A percentile compares a stretch with the other conserved stretches of the same genome.
phyloP scores from a whole-genome alignment of 2,888 invertebrate genomes.

The Polia nebulosa region DNA sequence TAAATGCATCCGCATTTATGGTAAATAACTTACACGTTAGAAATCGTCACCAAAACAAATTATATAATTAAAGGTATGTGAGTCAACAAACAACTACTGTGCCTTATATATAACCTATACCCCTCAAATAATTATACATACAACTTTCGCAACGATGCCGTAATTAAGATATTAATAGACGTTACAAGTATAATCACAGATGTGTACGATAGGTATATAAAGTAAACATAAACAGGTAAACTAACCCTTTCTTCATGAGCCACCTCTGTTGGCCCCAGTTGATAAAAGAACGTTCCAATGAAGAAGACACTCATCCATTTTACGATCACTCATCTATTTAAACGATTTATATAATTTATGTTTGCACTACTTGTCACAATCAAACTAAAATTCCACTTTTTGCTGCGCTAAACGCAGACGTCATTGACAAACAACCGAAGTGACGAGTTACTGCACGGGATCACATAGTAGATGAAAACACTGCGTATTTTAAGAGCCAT shows the following conservation, averaged over 20 bases:
- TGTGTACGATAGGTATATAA: constrained; percentile 68
- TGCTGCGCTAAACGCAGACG: constrained; percentile 91
- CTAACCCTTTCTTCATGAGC: constrained; percentile 91
- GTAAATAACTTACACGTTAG: constrained; percentile 58
- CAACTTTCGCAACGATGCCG: constrained; percentile 70
- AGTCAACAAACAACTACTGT: constrained; percentile 77
- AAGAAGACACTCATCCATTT: constrained; percentile 89
- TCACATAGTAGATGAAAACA: constrained; percentile 89
- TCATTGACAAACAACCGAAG: constrained; percentile 91
- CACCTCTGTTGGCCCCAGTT: constrained; percentile 88
- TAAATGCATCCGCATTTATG: constrained; percentile 72
- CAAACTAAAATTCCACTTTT: constrained; percentile 90
- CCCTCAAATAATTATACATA: constrained; percentile 66
- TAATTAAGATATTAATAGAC: constrained; percentile 74
- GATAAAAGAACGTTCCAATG: constrained; percentile 86
- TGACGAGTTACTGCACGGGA: constrained; percentile 89
- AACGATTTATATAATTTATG: constrained; percentile 86
- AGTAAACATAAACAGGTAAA: constrained; percentile 88
- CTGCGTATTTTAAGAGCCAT: constrained; percentile 85
- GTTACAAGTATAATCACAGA: constrained; percentile 68
- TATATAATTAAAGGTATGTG: constrained; percentile 62
- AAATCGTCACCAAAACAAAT: constrained; percentile 53
- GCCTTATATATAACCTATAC: constrained; percentile 84
- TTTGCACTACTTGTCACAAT: constrained; percentile 90
- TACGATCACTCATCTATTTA: constrained; percentile 86